These are phyloP conservation scores for Eupithecia subfuscata DNA, from an alignment of 2,888 invertebrate genomes.

Conservation along the genomic window DNA sequence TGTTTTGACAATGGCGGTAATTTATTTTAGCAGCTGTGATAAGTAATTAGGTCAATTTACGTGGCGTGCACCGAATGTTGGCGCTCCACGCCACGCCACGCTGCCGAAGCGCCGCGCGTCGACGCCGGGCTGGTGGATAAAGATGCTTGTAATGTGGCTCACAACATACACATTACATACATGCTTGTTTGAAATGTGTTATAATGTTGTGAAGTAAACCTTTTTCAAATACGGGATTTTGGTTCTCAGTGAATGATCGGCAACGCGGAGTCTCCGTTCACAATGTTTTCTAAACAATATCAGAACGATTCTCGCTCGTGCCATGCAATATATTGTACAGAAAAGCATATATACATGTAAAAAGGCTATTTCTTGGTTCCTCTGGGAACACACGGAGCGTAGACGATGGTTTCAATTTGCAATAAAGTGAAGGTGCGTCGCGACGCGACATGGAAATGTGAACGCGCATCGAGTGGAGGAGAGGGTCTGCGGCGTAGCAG, in stretches of 20 bases:
- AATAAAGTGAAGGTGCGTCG: not conserved
- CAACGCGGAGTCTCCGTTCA: not conserved
- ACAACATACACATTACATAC: not conserved
- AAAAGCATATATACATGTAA: not conserved
- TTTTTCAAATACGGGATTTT: not conserved
- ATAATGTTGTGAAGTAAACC: not conserved
- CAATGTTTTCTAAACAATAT: not conserved
- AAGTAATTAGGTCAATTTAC: constrained; percentile 28
- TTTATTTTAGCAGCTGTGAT: constrained; percentile 27
- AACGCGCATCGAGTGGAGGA: not conserved
- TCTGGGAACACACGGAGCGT: not conserved
- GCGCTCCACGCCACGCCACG: not conserved
- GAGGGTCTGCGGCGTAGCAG: not conserved
- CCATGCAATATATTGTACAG: constrained; percentile 8
- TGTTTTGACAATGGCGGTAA: constrained; percentile 22
- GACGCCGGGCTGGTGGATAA: not conserved
- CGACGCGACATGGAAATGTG: not conserved
- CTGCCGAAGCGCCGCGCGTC: not conserved
- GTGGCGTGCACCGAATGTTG: not conserved
- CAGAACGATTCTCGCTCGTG: constrained; percentile 10
- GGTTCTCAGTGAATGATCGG: not conserved
- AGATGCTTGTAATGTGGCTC: not conserved
- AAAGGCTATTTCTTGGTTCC: not conserved
- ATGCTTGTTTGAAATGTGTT: not conserved
- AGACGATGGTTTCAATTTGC: constrained; percentile 5